Percentiles rank a stretch among this genome's conserved stretches.
These are phyloP conservation scores for Drosophila neotestacea DNA, from an alignment of 2,888 invertebrate genomes.

Conservation along the genomic window DNA sequence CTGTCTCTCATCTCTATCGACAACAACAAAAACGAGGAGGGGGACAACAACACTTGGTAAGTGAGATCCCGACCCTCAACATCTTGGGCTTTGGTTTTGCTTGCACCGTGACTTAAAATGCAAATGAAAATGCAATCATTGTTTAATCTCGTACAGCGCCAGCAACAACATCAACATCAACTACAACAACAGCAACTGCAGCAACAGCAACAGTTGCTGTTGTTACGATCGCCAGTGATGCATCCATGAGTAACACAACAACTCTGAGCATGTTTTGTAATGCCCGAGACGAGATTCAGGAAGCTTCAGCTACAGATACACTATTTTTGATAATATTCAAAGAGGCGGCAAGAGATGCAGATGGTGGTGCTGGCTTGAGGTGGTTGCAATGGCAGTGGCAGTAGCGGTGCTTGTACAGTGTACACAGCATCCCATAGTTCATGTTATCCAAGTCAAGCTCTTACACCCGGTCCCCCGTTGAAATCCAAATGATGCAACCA, in stretches of 20 bases:
- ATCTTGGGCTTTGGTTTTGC: conserved; percentile 63
- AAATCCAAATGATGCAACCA: conserved; percentile 48
- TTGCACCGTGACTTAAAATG: conserved; percentile 79
- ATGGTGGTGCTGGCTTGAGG: conserved; percentile 18
- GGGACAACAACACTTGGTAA: conserved; percentile 67
- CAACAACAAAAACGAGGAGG: conserved; percentile 15
- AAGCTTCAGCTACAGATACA: conserved; percentile 75
- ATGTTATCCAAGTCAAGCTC: conserved; percentile 19
- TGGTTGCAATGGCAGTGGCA: conserved; percentile 8
- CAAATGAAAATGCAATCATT: conserved; percentile 81
- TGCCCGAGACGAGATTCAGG: conserved; percentile 70
- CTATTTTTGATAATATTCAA: conserved; percentile 76
- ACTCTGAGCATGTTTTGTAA: conserved; percentile 73
- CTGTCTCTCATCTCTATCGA: conserved; percentile 38
- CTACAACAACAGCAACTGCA: conserved; percentile 31
- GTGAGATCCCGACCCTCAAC: conserved; percentile 76
- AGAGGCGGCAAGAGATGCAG: conserved; percentile 34
- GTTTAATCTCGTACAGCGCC: conserved; percentile 77
- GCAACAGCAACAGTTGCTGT: conserved; percentile 42
- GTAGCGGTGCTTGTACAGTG: conserved; percentile 4
- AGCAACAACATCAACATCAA: conserved; percentile 42
- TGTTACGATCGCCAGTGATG: conserved; percentile 69
- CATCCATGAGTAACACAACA: conserved; percentile 61
- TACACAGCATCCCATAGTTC: conserved; percentile 40
- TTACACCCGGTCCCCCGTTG: background rate